phyloP scores from a whole-genome alignment of 2,797 vertebrate genomes.

The Nyctibius grandis region DNA sequence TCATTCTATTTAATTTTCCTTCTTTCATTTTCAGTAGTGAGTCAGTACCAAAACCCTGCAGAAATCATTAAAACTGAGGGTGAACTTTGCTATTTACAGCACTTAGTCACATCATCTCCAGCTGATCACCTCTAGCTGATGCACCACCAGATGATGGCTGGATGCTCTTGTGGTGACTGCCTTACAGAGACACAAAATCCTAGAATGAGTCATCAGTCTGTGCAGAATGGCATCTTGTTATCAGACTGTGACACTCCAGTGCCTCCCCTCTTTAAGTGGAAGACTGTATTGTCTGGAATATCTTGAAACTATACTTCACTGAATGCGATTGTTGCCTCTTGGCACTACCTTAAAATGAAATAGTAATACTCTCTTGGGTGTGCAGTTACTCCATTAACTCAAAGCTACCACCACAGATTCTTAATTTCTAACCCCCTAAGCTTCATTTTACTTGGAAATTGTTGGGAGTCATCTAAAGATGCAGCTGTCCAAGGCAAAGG shows the following conservation, averaged over 20 bases:
- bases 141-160: background rate
- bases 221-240: background rate
- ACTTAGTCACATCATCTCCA: background rate
- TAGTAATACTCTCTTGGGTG: background rate
- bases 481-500: background rate
- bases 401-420: background rate
- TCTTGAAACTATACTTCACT: background rate
- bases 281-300: background rate
- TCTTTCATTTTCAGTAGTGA: background rate
- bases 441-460: background rate
- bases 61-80: background rate
- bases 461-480: background rate
- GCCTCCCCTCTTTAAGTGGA: background rate
- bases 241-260: rapidly evolving
- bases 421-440: background rate
- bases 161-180: background rate
- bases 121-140: background rate
- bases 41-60: background rate
- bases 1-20: background rate
- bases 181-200: background rate
- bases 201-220: background rate
- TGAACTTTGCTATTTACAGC: background rate
- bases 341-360: background rate
- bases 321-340: background rate
- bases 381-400: background rate